These are phyloP conservation scores for Nephotettix cincticeps DNA, from an alignment of 1,140 invertebrate species.

Conservation along the genomic window DNA sequence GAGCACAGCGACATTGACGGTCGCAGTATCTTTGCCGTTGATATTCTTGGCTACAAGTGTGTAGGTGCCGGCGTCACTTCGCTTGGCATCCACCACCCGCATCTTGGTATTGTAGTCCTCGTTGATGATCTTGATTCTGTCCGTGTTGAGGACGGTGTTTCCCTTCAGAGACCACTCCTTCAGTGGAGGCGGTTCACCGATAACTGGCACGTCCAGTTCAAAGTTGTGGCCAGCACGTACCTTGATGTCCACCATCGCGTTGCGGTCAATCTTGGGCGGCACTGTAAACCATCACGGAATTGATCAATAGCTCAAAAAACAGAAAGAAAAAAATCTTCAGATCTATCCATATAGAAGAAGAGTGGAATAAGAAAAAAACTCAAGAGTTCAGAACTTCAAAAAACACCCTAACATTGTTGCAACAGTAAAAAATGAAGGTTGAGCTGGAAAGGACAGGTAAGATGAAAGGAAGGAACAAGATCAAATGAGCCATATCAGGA, in stretches of 20 bases:
- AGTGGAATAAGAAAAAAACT: too few species aligned
- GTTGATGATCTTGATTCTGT: conserved; percentile 74
- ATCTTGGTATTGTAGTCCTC: conserved; percentile 89
- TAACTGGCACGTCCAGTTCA: conserved; percentile 91
- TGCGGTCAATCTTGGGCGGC: conserved; percentile 90
- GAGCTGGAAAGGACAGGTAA: too few species aligned
- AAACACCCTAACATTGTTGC: too few species aligned
- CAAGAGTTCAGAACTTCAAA: too few species aligned
- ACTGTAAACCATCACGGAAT: too few species aligned
- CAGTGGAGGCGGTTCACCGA: conserved; percentile 88
- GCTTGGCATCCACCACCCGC: conserved; percentile 82
- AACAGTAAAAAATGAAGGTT: too few species aligned
- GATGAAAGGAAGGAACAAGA: too few species aligned
- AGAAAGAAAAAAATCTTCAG: too few species aligned
- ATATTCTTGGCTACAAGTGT: conserved; percentile 88
- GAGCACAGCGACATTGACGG: conserved; percentile 84
- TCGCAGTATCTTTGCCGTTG: conserved; percentile 86
- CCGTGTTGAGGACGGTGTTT: conserved; percentile 71
- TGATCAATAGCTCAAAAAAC: too few species aligned
- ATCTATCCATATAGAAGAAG: too few species aligned
- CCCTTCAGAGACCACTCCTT: conserved; percentile 92
- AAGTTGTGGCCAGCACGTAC: conserved; percentile 90
- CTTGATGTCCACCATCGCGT: conserved; percentile 90
- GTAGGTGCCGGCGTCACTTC: conserved; percentile 87
- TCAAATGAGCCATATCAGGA: too few species aligned